Conservation (phyloP, 2,888 invertebrate species). For the Eupithecia subfuscata region DNA sequence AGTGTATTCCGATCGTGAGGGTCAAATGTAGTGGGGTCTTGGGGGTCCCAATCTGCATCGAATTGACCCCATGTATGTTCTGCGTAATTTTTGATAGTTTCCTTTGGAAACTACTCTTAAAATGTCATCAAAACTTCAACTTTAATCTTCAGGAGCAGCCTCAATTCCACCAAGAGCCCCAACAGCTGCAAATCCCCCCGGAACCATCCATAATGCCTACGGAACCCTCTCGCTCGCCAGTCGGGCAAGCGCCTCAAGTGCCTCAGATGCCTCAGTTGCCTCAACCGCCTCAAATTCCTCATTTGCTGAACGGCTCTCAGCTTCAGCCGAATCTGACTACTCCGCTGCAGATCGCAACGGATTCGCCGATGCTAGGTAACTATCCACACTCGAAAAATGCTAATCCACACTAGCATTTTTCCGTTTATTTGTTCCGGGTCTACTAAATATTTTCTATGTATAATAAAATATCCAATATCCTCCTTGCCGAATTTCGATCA, state of each 20-base stretch:
- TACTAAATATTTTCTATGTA: no score
- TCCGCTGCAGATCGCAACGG: conserved; percentile 75
- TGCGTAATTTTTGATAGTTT: not conserved
- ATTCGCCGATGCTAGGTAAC: conserved; percentile 62
- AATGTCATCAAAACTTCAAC: not conserved
- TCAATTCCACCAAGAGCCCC: not conserved
- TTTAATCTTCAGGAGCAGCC: not conserved
- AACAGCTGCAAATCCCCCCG: not conserved
- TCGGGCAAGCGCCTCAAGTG: not conserved
- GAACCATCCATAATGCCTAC: not conserved
- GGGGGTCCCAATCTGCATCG: no score
- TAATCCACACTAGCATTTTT: no score
- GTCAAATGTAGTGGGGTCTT: no score
- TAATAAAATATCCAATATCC: no score
- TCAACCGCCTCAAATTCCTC: conserved; percentile 15
- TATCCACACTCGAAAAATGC: no score
- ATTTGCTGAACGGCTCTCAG: conserved; percentile 51
- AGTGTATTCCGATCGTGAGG: no score
- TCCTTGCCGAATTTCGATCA: no score
- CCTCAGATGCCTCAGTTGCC: not conserved
- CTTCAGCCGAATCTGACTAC: conserved; percentile 68
- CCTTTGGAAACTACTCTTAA: not conserved
- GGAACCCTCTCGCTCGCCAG: not conserved
- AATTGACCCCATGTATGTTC: no score
- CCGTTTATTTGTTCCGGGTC: no score